Base-by-base conservation (phyloP, 2,888 invertebrate species). In the Bedellia somnulentella region DNA sequence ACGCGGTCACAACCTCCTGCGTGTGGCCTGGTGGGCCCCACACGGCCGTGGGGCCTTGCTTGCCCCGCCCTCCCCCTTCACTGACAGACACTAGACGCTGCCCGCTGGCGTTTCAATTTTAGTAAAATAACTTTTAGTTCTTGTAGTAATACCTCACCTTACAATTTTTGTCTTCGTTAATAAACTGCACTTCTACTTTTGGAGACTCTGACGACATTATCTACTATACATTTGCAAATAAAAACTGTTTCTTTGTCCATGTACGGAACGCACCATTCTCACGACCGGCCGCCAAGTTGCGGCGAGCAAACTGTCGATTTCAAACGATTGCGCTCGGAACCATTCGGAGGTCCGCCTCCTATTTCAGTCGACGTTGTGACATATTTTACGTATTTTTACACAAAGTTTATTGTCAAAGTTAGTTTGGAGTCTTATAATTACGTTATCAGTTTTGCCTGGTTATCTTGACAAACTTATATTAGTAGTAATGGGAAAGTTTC, bases 1-100 rank as follows among this genome's bases (percentile, higher is more conserved):
- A 66, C 64, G 66, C 67, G 73, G 80, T 80, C 80, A 79, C 80
- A 80, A 79, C 79, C 77, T 71, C 75, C 70, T 61, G 70, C 70
- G 75, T 67, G 70, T 67, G 73, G 71, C 71, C 68, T 70, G 70
- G 50, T 66, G 70, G 70, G 79, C 79, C 79, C 54, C 55, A 79
- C 79, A 78, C 76, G 67, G 73, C 64, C 66, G 63, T 57, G 68
- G 70, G 66, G 62, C 71, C 59, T 66, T 61, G 49, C 57, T 67
- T 58, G 75, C 75, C 71, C 76, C 73, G 75, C 76, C 77, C 75
- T 73, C 70, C 75, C 76, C 75, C 73, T 76, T 68, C 75, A 54
- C 59, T 60, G 35, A 35, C 52, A 45, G 60, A 66, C 57, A 64
- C 58, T 54, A 70, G 67, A 70, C 64, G 61, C 68, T 64, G 68